phyloP scores from a whole-genome alignment of 2,797 vertebrate species.

The Bradypodion pumilum region DNA sequence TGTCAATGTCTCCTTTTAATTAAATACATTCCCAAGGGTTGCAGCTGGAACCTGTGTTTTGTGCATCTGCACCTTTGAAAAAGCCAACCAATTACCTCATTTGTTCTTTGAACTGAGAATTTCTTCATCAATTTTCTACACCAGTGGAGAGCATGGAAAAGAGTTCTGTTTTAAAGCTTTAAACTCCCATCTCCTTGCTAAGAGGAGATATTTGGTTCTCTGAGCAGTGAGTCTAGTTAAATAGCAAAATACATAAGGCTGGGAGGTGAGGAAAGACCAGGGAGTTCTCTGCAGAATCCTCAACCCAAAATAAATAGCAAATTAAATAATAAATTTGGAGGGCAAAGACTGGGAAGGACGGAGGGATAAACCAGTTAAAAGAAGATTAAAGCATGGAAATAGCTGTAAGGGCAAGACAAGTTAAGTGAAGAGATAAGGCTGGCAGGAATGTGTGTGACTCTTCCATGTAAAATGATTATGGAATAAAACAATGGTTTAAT shows the following conservation, averaged over 20 bases:
- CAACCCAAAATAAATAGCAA: not conserved
- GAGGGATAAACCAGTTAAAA: not conserved
- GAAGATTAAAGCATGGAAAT: not conserved
- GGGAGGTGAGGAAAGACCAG: slow-evolving; percentile 2
- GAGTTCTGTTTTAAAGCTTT: slow-evolving; percentile 30
- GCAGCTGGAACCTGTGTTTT: slow-evolving; percentile 7
- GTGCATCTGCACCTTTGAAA: slow-evolving; percentile 13
- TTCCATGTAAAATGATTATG: slow-evolving; percentile 30
- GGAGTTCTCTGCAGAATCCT: slow-evolving; percentile 42
- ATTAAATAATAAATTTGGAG: no score
- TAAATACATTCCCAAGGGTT: slow-evolving; percentile 43
- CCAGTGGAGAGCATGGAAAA: not conserved
- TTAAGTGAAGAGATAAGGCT: not conserved
- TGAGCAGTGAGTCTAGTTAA: slow-evolving; percentile 38
- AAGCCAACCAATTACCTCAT: slow-evolving; percentile 1
- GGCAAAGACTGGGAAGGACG: no score
- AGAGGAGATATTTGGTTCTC: slow-evolving; percentile 19
- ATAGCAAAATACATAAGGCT: slow-evolving; percentile 36
- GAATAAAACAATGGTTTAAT: slow-evolving; percentile 23
- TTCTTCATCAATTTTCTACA: slow-evolving; percentile 31
- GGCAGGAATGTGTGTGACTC: slow-evolving; percentile 13
- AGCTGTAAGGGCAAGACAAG: not conserved
- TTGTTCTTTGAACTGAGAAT: slow-evolving; percentile 20
- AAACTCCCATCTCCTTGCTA: not conserved
- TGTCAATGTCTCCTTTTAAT: slow-evolving; percentile 30